phyloP scores from a whole-genome alignment of 2,113 vertebrate species.

The Pristiophorus japonicus region DNA sequence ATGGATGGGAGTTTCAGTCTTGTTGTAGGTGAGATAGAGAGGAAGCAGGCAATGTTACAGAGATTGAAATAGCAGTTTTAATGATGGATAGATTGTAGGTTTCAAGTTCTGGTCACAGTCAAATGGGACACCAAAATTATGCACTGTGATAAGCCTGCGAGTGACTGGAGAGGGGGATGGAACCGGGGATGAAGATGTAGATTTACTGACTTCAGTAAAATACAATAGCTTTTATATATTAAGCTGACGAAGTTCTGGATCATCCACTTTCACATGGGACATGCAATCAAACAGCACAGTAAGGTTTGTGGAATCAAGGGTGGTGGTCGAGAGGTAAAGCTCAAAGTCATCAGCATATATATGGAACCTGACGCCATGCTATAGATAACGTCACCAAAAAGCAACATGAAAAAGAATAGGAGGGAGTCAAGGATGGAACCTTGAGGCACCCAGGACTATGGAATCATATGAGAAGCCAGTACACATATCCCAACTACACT shows the following conservation, averaged over 20 bases:
- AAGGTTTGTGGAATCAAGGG: background rate
- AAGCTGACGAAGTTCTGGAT: too few species aligned
- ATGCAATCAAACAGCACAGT: too few species aligned
- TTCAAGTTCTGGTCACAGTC: background rate
- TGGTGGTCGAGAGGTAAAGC: background rate
- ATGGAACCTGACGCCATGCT: background rate
- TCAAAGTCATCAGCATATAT: background rate
- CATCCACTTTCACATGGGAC: too few species aligned
- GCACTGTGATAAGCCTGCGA: background rate
- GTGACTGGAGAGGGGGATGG: background rate
- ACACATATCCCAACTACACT: background rate
- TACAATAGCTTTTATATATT: too few species aligned
- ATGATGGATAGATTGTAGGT: background rate
- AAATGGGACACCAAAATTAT: too few species aligned
- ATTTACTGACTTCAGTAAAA: too few species aligned
- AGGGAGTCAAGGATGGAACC: background rate
- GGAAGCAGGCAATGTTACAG: too few species aligned
- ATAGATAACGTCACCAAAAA: background rate
- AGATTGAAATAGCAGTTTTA: background rate
- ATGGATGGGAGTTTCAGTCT: background rate
- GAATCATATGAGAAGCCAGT: background rate
- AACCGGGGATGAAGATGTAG: too few species aligned
- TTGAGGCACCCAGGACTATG: background rate
- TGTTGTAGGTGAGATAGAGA: background rate
- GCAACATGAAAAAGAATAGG: background rate